Base-by-base conservation (phyloP, 2,888 invertebrate genomes). In the Platerodrilus igneus region DNA sequence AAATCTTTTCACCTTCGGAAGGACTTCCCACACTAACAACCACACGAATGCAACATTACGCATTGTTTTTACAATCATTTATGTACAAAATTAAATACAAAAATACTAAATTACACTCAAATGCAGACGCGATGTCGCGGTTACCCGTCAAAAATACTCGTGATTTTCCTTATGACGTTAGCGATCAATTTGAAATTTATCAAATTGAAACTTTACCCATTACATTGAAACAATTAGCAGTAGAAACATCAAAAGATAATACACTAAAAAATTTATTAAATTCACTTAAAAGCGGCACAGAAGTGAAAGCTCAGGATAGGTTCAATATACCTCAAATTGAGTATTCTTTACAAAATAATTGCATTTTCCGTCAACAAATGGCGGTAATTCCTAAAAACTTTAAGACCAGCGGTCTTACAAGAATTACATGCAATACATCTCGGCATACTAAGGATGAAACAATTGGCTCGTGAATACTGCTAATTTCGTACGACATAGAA, bases 1-100 rank as follows among this genome's bases (percentile, higher is more conserved):
- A 20, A 19, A 19, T 31, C 3, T 31, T 31, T 16, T 3, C 5
- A 3, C 5, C 26, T 9, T 4, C 3, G 8, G 13, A 26, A 4
- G 10, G 8, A 9, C n/a, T 29, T 6, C 30, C 30, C 7, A 4
- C 6, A 8, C 3, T n/a, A 10, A 5, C 5, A 20, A 10, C 32
- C 9, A 6, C 14, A 8, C 3, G 32, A 14, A 19, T 32, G 21
- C 21, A 21, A 6, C 32, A 21, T 11, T 33, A 19, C 20, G 20
- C 20, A 7, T 7, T 19, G 7, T 19, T 19, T 19, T 19, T 19
- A 7, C 20, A 7, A 19, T 5, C 20, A 7, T 19, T 19, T 7
- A 19, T 7, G 5, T 19, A 19, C 20, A 7, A 19, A 5, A 7
- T 19, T 7, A 19, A 19, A 19, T 19, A 19, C 7, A 19, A 19